Evolutionary conservation across 2,888 invertebrate species (phyloP).

Genomic region (Nephrotoma appendiculata): DNA sequence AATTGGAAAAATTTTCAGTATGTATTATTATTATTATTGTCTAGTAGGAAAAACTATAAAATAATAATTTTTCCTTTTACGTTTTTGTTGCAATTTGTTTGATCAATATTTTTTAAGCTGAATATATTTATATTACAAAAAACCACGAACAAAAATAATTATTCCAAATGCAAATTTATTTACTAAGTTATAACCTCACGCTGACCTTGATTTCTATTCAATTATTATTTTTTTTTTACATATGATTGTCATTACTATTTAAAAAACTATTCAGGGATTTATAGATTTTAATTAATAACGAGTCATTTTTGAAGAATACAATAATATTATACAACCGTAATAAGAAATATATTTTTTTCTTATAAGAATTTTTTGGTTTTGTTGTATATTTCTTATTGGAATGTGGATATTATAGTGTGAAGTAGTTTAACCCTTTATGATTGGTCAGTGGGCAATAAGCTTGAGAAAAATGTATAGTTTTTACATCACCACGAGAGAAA

Average conservation of each 20-base stretch:
- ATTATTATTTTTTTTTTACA: not conserved
- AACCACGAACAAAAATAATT: not conserved
- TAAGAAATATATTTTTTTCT: not conserved
- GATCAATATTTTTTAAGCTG: not conserved
- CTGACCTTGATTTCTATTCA: slow-evolving; percentile 3
- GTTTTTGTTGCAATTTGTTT: not conserved
- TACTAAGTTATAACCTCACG: slow-evolving; percentile 1
- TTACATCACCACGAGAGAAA: not conserved
- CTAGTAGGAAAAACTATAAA: not conserved
- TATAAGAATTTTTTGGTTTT: not conserved
- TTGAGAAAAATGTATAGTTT: not conserved
- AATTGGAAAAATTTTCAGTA: not conserved
- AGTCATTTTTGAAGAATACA: not conserved
- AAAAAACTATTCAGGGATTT: not conserved
- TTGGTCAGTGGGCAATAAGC: not conserved
- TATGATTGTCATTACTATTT: not conserved
- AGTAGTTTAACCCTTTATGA: not conserved
- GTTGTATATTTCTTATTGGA: not conserved
- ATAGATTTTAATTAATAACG: not conserved
- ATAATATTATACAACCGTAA: not conserved
- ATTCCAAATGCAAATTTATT: not conserved
- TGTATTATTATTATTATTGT: not conserved
- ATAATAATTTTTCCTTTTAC: not conserved
- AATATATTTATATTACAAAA: not conserved
- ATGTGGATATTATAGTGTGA: not conserved